Base-by-base conservation (phyloP, 2,888 invertebrate genomes). In the Anagyrus pseudococci region DNA sequence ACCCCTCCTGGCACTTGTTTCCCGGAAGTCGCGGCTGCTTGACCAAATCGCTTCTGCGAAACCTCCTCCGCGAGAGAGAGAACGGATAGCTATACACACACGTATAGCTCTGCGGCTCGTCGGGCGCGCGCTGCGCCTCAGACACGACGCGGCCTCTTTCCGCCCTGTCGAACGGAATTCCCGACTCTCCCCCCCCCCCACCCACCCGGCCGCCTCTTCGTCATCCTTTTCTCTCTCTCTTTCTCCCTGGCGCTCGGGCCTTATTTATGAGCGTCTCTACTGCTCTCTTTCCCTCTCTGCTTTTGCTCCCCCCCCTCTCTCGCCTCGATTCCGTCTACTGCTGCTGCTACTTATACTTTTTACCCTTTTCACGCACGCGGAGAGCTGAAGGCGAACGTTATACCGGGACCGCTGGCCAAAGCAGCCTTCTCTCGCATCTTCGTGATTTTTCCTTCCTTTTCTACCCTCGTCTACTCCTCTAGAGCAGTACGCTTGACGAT, bases 21-120 rank as follows among this genome's bases (percentile, higher is more conserved):
- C 73, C 70, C 72, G 72, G 73, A 73, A 75, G 70, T 69, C 70
- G 67, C 66, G 55, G 59, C 52, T 56, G 61, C 67, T 68, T 66
- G 67, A 62, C 62, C 68, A 69, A 70, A 71, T 71, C 71, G 71
- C 63, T 72, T 71, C 70, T 66, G 65, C 64, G 71, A 70, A 71
- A 52, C 20, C 26, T 17, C 33, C 33, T 13, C 15, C 33, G 33
- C 25, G 25, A 20, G 48, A 15, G 10, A 7, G n/a, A 7, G 4
- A 29, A 29, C 6, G 29, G 43, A n/a, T 19, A n/a, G 3, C 1
- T 29, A 13, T n/a, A n/a, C n/a, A n/a, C n/a, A n/a, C n/a, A n/a
- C n/a, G n/a, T n/a, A n/a, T n/a, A n/a, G n/a, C n/a, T n/a, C n/a
- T n/a, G n/a, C n/a, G n/a, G n/a, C n/a, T n/a, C n/a, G n/a, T n/a